These are phyloP conservation scores for Silurus meridionalis DNA, from an alignment of 2,113 vertebrate genomes.

Conservation along the genomic window DNA sequence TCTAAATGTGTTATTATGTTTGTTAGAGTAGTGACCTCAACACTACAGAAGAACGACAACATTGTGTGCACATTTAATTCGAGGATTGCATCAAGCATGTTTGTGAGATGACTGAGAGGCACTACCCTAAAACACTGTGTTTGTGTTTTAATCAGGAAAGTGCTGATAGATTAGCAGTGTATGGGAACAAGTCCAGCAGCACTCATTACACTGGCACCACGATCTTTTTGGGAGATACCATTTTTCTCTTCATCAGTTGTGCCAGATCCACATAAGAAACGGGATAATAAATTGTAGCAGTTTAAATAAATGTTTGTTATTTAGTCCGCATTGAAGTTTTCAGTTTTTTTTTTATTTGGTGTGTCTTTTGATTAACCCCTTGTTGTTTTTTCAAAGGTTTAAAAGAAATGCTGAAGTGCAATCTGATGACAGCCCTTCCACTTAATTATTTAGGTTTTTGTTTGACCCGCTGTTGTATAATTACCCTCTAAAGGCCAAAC, in stretches of 20 bases:
- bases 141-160: slow-evolving; percentile 27
- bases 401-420: background rate
- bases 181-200: slow-evolving; percentile 17
- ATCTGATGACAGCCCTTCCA: background rate
- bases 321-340: slow-evolving; percentile 40
- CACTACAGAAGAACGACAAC: slow-evolving; percentile 1
- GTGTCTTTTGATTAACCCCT: background rate
- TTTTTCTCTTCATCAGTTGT: slow-evolving; percentile 26
- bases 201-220: slow-evolving; percentile 28
- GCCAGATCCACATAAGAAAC: slow-evolving; percentile 48
- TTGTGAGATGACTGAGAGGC: background rate
- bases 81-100: slow-evolving; percentile 49
- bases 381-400: background rate
- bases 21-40: slow-evolving; percentile 23
- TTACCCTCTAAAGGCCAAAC: slow-evolving; percentile 51
- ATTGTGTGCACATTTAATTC: slow-evolving; percentile 30
- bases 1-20: slow-evolving; percentile 18
- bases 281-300: slow-evolving; percentile 60
- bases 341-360: background rate
- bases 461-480: slow-evolving; percentile 26
- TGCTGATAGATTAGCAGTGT: slow-evolving; percentile 25
- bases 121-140: slow-evolving; percentile 22
- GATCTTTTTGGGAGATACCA: background rate
- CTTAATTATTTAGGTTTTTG: background rate
- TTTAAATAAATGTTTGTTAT: slow-evolving; percentile 73